Evolutionary conservation across 30 jellyfish, hydroid and myxozoan genomes (phyloP), one percentile per base, ranked within the genome.

Genomic region (Mastigias papua): DNA sequence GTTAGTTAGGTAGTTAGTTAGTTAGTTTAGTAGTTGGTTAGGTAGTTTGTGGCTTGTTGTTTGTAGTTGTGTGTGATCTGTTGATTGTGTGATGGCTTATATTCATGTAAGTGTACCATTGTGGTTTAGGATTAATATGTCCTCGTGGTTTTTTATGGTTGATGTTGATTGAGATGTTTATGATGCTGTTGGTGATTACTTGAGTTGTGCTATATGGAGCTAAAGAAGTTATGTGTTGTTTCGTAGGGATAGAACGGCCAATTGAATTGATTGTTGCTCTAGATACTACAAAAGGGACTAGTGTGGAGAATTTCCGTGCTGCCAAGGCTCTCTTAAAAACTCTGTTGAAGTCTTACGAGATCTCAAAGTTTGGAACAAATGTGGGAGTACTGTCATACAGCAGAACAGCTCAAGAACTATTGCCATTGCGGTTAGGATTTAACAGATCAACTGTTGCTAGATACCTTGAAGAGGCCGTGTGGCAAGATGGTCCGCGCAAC

Each of bases 241-340:
- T 15, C 23, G 6, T 61, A 91, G 97, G 95, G 13, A 48, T 76
- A 21, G 13, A 69, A n/a, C 60, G 34, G 16, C 67, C 88, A 0
- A 70, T 85, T 46, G 92, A 91, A 30, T 29, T 91, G 20, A 66
- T 74, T 6, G 58, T 81, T 62, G 76, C 90, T 13, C n/a, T 84
- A 30, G 97, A 91, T 42, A 84, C 86, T n/a, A 61, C 97, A 21
- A 62, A 60, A 8, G 78, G 70, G 19, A 28, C 76, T 1, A 35
- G 66, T 46, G 25, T 35, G 6, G 68, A n/a, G 29, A 42, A 69
- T 1, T 19, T 67, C 10, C 21, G 17, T 25, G 67, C 33, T 4
- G 51, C 66, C 20, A 82, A 70, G 61, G 69, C 31, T 10, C 37
- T 82, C 35, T 42, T 82, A 22, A 82, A 71, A 65, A n/a, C 26